Base-by-base conservation (phyloP, 2,888 invertebrate species). In the Taenaris catops region DNA sequence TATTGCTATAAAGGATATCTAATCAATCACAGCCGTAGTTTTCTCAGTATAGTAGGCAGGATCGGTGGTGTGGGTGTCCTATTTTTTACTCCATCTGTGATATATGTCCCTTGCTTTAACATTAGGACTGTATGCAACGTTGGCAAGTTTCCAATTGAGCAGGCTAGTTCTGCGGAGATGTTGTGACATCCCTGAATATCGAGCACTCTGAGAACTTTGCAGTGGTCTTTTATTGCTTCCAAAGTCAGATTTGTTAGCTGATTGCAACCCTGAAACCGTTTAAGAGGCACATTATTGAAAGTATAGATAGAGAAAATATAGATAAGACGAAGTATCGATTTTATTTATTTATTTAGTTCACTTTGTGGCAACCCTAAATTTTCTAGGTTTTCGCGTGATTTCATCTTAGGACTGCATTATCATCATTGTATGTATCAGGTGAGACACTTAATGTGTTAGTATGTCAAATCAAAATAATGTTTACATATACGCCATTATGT, bases 181-280 rank as follows among this genome's bases (percentile, higher is more conserved):
- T 75, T 72, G 7, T 76, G 79, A 49, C 89, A 89, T 3, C 80
- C 80, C 53, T 87, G 90, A 4, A 91, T 84, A 55, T 92, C 90
- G 34, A 92, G 61, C 43, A 88, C 80, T 47, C 88, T 86, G 33
- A 92, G 66, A 41, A 81, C 79, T 37, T 74, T 63, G 51, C 90
- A 89, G 52, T 88, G 56, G 0, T 56, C 49, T 46, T 66, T 73
- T 16, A 92, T 74, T 7, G 87, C 79, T 38, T 86, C 73, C 14
- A 91, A 63, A 7, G 88, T 83, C 37, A 68, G 80, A 53, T 91
- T 89, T 1, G 91, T 91, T 11, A 92, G 62, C 52, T 88, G 87
- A 48, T 88, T 89, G 62, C 91, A 91, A 38, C 89, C 89, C 89
- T 91, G 79, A 8, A 81, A 83, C n/a, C n/a, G n/a, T n/a, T n/a